phyloP scores from a whole-genome alignment of 1,140 invertebrate genomes.

The Anthonomus grandis region DNA sequence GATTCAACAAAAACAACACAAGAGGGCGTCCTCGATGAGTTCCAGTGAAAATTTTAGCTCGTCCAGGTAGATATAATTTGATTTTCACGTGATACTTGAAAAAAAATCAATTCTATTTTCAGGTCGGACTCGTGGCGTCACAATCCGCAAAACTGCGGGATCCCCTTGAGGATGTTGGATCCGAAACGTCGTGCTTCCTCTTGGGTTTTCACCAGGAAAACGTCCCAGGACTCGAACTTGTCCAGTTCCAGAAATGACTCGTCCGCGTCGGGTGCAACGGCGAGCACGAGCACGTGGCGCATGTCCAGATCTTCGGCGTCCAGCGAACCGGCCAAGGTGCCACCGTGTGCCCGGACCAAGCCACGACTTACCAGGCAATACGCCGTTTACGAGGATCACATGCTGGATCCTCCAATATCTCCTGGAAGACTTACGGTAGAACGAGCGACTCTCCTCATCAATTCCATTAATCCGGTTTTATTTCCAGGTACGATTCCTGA shows the following conservation, averaged over 20 bases:
- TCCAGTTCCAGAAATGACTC: constrained; percentile 86
- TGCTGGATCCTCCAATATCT: constrained; percentile 62
- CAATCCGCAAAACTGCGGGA: constrained; percentile 65
- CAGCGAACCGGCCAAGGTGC: constrained; percentile 47
- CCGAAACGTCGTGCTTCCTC: constrained; percentile 75
- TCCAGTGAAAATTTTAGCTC: constrained; percentile 88
- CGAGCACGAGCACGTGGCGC: constrained; percentile 81
- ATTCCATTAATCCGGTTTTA: constrained; percentile 1
- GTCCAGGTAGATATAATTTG: constrained; percentile 52
- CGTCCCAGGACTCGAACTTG: constrained; percentile 85
- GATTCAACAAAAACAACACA: constrained; percentile 70
- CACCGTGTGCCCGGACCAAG: constrained; percentile 53
- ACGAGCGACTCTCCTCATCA: too few species aligned
- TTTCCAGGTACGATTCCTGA: constrained; percentile 60
- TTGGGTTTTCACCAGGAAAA: constrained; percentile 84
- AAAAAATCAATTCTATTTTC: constrained; percentile 49
- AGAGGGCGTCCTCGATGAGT: constrained; percentile 75
- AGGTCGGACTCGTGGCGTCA: constrained; percentile 78
- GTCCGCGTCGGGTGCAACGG: constrained; percentile 75
- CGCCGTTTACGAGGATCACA: constrained; percentile 66
- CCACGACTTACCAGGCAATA: constrained; percentile 72
- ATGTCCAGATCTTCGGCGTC: constrained; percentile 73
- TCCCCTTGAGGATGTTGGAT: constrained; percentile 70
- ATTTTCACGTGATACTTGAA: background rate
- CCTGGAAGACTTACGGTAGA: constrained; percentile 57